Conservation (phyloP, 1,140 invertebrate genomes). For the Pseudomyrmex cubaensis region DNA sequence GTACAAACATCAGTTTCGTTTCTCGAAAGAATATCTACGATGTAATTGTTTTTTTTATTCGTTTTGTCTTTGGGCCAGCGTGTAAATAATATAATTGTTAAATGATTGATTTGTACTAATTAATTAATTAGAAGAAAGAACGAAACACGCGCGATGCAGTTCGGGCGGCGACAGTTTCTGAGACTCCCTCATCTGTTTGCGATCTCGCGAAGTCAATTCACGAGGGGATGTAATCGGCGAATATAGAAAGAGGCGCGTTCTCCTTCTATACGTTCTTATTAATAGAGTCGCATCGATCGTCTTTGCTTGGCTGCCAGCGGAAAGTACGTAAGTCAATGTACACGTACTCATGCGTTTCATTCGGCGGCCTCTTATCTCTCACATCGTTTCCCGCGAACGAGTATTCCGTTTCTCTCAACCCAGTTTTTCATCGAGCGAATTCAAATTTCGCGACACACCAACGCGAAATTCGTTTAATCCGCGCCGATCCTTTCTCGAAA, state of each 20-base stretch:
- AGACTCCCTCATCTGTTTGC: neutral
- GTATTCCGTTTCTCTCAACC: neutral
- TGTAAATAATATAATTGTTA: too few relatives aligned
- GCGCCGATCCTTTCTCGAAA: too few relatives aligned
- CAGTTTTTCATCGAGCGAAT: neutral
- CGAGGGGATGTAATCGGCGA: neutral
- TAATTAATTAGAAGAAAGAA: neutral
- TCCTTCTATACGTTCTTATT: conserved; percentile 63
- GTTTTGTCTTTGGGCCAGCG: too few relatives aligned
- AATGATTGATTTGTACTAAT: too few relatives aligned
- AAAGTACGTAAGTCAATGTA: conserved; percentile 36
- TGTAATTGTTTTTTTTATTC: neutral
- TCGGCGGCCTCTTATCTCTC: neutral
- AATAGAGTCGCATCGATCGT: conserved; percentile 73
- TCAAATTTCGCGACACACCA: neutral
- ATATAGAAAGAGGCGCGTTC: conserved; percentile 47
- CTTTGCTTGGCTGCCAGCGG: conserved; percentile 45
- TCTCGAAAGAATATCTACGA: neutral
- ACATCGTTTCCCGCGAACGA: neutral
- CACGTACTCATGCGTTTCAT: conserved; percentile 48
- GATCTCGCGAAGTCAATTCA: neutral
- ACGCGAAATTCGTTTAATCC: neutral
- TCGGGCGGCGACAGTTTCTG: too few relatives aligned
- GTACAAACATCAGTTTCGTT: neutral
- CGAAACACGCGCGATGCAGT: neutral